Evolutionary conservation across 1,140 invertebrate genomes (phyloP).

Genomic region (Drosophila bocki): DNA sequence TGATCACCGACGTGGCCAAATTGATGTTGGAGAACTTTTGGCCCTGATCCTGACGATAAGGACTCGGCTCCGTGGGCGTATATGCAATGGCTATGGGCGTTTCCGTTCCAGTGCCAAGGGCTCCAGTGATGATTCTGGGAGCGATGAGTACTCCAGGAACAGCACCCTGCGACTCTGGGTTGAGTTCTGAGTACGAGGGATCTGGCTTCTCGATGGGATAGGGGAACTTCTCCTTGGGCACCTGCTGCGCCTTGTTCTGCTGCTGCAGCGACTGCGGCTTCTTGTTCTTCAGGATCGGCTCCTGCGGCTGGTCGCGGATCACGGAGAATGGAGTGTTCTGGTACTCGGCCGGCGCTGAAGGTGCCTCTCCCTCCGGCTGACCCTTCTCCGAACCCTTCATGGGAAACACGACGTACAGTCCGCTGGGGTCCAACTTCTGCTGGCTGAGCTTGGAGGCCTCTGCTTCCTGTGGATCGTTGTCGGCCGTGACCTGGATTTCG

Average conservation of each 20-base stretch:
- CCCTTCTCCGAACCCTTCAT: slow-evolving; percentile 65
- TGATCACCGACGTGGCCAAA: slow-evolving; percentile 85
- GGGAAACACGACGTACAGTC: slow-evolving; percentile 89
- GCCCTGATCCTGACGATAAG: slow-evolving; percentile 43
- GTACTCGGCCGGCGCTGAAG: slow-evolving; percentile 68
- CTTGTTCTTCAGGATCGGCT: slow-evolving; percentile 86
- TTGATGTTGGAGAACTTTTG: slow-evolving; percentile 72
- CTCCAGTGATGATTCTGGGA: slow-evolving; percentile 73
- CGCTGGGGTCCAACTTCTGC: slow-evolving; percentile 49
- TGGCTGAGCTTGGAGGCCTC: slow-evolving; percentile 42
- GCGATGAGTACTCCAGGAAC: slow-evolving; percentile 66
- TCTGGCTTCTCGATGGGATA: slow-evolving; percentile 87
- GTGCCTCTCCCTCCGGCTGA: slow-evolving; percentile 39
- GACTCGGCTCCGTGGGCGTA: slow-evolving; percentile 85
- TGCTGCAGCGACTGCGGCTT: slow-evolving; percentile 71
- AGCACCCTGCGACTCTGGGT: slow-evolving; percentile 23
- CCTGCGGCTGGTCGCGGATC: slow-evolving; percentile 85
- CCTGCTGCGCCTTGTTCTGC: slow-evolving; percentile 59
- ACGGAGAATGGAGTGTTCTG: slow-evolving; percentile 83
- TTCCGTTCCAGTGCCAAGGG: slow-evolving; percentile 80
- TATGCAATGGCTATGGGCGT: slow-evolving; percentile 86
- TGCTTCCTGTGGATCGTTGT: slow-evolving; percentile 82
- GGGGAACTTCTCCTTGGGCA: slow-evolving; percentile 87
- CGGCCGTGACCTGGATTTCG: slow-evolving; percentile 70
- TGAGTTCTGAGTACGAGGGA: slow-evolving; percentile 64